Conservation (phyloP, 1,140 invertebrate genomes). For the Drosophila baimaii region DNA sequence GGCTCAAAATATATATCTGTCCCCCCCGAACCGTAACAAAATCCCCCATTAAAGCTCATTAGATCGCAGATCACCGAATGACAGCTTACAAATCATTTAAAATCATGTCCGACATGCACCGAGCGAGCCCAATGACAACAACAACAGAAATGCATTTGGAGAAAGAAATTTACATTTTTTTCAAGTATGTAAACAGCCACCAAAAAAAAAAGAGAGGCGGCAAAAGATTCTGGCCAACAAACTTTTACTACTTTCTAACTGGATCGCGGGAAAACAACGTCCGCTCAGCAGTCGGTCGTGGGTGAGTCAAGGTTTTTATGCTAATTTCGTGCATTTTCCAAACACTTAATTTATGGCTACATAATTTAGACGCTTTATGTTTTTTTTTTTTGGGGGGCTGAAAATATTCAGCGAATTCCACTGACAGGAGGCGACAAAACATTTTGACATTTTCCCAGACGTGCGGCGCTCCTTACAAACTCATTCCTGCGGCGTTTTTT, state of each 20-base stretch:
- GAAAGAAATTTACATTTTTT: constrained; percentile 76
- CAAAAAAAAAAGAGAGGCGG: too few relatives aligned
- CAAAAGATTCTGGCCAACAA: constrained; percentile 49
- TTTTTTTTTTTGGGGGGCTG: constrained; percentile 22
- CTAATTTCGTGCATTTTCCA: constrained; percentile 64
- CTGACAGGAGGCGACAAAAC: constrained; percentile 50
- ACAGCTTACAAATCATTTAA: constrained; percentile 53
- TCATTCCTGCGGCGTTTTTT: constrained; percentile 26
- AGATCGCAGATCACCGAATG: constrained; percentile 38
- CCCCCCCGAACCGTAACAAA: constrained; percentile 2
- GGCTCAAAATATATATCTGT: too few relatives aligned
- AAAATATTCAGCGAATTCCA: constrained; percentile 55
- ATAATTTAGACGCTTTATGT: constrained; percentile 70
- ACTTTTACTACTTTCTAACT: constrained; percentile 77
- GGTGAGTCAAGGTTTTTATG: constrained; percentile 74
- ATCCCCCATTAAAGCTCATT: constrained; percentile 59
- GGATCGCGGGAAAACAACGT: constrained; percentile 48
- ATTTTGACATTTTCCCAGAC: constrained; percentile 61
- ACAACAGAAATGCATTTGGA: constrained; percentile 77
- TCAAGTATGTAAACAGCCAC: constrained; percentile 24
- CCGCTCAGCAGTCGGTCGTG: constrained; percentile 69
- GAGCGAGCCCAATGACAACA: constrained; percentile 29
- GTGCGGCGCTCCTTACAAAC: not conserved
- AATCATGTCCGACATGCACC: constrained; percentile 65
- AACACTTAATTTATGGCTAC: constrained; percentile 67